Conservation (phyloP, 2,888 invertebrate species). For the Coronaproctus castanopsis region DNA sequence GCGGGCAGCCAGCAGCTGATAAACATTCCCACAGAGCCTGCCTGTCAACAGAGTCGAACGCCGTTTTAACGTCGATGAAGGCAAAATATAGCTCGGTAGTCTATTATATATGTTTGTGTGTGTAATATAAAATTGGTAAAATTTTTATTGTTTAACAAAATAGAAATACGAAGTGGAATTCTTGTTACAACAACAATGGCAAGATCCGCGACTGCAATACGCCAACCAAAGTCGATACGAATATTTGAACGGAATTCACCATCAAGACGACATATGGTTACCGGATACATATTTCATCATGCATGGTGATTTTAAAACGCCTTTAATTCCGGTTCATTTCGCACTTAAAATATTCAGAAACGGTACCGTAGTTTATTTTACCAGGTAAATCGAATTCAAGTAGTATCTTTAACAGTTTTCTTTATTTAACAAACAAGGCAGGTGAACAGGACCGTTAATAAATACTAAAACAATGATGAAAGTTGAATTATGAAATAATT, state of each 20-base stretch:
- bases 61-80: too few relatives aligned
- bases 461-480: too few relatives aligned
- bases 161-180: slow-evolving; percentile 95
- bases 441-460: too few relatives aligned
- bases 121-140: too few relatives aligned
- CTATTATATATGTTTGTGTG: too few relatives aligned
- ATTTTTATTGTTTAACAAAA: background rate
- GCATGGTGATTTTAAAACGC: slow-evolving; percentile 91
- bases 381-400: slow-evolving; percentile 44
- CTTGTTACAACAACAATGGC: slow-evolving; percentile 81
- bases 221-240: slow-evolving; percentile 72
- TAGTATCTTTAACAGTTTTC: background rate
- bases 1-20: too few relatives aligned
- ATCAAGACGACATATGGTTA: slow-evolving; percentile 78
- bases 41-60: too few relatives aligned
- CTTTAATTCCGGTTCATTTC: slow-evolving; percentile 80
- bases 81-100: too few relatives aligned
- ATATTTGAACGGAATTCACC: slow-evolving; percentile 79
- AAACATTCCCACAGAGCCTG: too few relatives aligned
- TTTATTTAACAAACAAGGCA: background rate
- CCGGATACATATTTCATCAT: slow-evolving; percentile 91
- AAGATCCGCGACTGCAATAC: slow-evolving; percentile 70
- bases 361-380: slow-evolving; percentile 82
- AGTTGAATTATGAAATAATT: too few relatives aligned
- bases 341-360: slow-evolving; percentile 78